Conservation (phyloP, 2,113 vertebrate genomes). For the Hepsetus odoe region DNA sequence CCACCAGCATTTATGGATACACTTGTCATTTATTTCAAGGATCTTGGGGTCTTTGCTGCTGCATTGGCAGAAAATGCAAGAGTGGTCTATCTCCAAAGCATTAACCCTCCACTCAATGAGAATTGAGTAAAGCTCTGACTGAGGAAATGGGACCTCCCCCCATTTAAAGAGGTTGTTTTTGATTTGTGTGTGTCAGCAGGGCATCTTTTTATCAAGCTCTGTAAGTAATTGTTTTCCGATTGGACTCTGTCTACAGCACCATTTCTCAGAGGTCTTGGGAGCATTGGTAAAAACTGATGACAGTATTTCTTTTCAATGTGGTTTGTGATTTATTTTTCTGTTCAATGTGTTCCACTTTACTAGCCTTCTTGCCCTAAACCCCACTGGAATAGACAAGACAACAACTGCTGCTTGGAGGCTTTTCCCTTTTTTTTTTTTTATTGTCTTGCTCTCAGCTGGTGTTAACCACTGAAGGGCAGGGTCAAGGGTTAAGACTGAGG, state of each 20-base stretch:
- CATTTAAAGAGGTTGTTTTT: constrained; percentile 23
- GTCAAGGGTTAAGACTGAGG: constrained; percentile 59
- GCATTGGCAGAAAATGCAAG: constrained; percentile 20
- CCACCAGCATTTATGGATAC: not conserved
- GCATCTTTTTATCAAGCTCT: constrained; percentile 5
- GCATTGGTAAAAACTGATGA: not conserved
- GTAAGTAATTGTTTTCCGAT: constrained; percentile 8
- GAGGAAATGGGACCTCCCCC: constrained; percentile 10
- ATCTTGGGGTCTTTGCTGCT: not conserved
- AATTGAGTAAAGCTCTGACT: constrained; percentile 35
- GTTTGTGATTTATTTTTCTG: not conserved
- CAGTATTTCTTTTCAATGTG: not conserved
- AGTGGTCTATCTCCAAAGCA: not conserved
- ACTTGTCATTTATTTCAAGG: constrained; percentile 4
- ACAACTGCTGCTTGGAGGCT: not conserved
- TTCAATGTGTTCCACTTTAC: not conserved
- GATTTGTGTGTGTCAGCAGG: not conserved
- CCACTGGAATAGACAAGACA: not conserved
- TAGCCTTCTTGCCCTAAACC: not conserved
- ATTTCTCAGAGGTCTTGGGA: not conserved
- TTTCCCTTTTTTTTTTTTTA: constrained; percentile 26
- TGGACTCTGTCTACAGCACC: not conserved
- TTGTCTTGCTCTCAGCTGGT: constrained; percentile 39
- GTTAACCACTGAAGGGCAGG: constrained; percentile 45
- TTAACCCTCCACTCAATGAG: constrained; percentile 4